Conservation (phyloP, 2,113 vertebrate genomes). For the Psilopogon haemacephalus region DNA sequence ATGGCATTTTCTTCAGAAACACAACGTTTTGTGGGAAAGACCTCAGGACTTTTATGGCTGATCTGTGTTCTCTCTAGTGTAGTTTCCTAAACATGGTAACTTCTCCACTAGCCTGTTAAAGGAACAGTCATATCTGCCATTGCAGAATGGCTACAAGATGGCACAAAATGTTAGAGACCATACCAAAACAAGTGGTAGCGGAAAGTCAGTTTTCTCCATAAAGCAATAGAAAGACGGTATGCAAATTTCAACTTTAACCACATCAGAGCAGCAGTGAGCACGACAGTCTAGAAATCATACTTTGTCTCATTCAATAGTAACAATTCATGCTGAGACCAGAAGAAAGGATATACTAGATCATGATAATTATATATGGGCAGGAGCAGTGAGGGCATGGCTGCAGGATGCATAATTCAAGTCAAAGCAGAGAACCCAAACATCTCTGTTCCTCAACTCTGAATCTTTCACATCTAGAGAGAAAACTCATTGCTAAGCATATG, state of each 20-base stretch:
- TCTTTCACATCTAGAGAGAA: neutral
- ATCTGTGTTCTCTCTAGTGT: neutral
- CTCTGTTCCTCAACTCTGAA: neutral
- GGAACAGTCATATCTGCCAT: neutral
- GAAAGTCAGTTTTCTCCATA: neutral
- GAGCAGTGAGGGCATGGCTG: fast-evolving
- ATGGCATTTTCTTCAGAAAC: neutral
- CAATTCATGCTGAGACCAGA: neutral
- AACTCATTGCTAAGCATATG: neutral
- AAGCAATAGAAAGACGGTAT: neutral
- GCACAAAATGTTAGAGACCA: fast-evolving
- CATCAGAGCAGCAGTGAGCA: neutral
- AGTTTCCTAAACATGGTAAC: neutral
- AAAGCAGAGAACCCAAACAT: neutral
- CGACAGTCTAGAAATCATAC: neutral
- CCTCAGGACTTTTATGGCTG: neutral
- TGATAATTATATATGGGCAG: fast-evolving
- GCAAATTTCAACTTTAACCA: neutral
- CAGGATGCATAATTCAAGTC: neutral
- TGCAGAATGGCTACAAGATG: neutral
- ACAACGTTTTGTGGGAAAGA: neutral
- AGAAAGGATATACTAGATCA: neutral
- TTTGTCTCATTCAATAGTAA: neutral
- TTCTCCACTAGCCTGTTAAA: neutral
- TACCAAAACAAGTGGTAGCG: neutral